These are phyloP conservation scores for Dryobotodes eremita DNA, from an alignment of 2,888 invertebrate genomes.

Conservation along the genomic window DNA sequence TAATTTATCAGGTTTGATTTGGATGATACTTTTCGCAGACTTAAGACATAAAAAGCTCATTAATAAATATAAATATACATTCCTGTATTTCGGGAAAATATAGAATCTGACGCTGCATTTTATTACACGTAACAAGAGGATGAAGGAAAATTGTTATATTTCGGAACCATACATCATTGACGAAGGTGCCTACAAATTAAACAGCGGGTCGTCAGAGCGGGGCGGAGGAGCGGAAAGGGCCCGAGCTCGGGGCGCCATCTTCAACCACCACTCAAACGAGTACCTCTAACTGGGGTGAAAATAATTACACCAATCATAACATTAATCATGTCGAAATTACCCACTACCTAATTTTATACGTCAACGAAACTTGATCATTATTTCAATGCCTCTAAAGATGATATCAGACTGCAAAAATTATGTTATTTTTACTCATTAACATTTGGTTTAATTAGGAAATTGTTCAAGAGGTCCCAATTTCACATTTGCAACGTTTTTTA, in stretches of 20 bases:
- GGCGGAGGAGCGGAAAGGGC: slow-evolving; percentile 32
- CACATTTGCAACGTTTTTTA: slow-evolving; percentile 6
- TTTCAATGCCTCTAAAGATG: slow-evolving; percentile 36
- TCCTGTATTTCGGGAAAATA: neutral
- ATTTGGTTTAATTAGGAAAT: slow-evolving; percentile 39
- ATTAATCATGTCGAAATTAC: slow-evolving; percentile 64
- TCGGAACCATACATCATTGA: slow-evolving; percentile 56
- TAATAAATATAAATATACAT: neutral
- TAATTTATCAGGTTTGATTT: neutral
- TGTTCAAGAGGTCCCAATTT: slow-evolving; percentile 29
- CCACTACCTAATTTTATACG: slow-evolving; percentile 32
- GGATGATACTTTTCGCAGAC: neutral
- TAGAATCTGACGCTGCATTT: slow-evolving; percentile 46
- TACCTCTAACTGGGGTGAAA: slow-evolving; percentile 62
- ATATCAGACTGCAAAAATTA: slow-evolving; percentile 32
- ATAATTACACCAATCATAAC: slow-evolving; percentile 65
- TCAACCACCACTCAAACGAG: slow-evolving; percentile 45
- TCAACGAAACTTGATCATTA: slow-evolving; percentile 46
- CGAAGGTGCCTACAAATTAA: slow-evolving; percentile 58
- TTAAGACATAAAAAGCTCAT: neutral
- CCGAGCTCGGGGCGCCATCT: slow-evolving; percentile 23
- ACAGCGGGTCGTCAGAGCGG: slow-evolving; percentile 44
- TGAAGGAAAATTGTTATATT: slow-evolving; percentile 48
- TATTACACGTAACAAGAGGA: slow-evolving; percentile 23
- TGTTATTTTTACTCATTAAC: slow-evolving; percentile 35